A percentile compares a stretch with the other conserved stretches of the same genome.
Conservation (phyloP, 2,797 vertebrate species). For the Malurus splendens region DNA sequence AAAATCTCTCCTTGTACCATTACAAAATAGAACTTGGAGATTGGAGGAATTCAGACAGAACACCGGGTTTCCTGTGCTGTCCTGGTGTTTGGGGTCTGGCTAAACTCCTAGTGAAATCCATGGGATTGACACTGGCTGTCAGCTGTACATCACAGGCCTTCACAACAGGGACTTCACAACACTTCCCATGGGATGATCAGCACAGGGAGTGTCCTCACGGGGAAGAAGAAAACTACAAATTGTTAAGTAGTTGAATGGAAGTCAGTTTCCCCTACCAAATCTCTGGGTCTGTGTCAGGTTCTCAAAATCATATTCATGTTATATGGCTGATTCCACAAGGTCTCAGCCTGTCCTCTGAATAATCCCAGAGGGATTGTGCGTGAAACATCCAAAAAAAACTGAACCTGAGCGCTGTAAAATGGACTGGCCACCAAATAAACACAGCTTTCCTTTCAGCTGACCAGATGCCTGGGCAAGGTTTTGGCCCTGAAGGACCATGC, state of each 20-base stretch:
- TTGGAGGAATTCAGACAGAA: background rate
- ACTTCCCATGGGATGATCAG: background rate
- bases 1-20: background rate
- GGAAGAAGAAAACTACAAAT: background rate
- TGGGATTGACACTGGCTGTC: background rate
- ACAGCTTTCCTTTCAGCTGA: background rate
- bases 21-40: background rate
- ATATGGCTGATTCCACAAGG: background rate
- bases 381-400: background rate
- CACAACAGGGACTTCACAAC: background rate
- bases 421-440: background rate
- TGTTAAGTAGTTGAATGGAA: background rate
- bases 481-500: background rate
- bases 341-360: background rate
- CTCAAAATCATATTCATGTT: background rate
- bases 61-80: background rate
- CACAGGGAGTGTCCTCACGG: fast-evolving
- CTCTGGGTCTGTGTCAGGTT: background rate
- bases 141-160: background rate
- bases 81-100: background rate
- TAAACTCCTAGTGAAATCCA: background rate
- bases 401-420: fast-evolving
- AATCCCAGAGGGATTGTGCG: background rate
- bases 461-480: background rate
- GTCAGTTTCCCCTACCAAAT: background rate